Percentiles rank a stretch among this genome's conserved stretches.
Conservation (phyloP, 2,888 invertebrate species). For the Andrena fulva region DNA sequence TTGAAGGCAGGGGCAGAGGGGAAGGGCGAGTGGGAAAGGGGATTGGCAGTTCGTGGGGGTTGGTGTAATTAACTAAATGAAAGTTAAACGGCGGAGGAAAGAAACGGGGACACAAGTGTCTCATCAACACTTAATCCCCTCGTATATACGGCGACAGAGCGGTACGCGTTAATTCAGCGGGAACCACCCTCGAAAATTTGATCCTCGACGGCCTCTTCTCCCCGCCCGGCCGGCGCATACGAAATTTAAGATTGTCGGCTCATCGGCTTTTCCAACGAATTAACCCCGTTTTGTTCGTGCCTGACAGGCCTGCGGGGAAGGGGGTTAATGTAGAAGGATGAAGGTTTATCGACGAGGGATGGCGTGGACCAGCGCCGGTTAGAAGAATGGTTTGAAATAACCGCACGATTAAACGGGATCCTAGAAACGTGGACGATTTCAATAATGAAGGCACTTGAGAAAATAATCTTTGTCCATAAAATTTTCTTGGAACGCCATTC, state of each 20-base stretch:
- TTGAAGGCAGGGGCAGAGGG: background rate
- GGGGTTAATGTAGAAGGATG: background rate
- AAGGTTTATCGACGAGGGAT: conserved; percentile 18
- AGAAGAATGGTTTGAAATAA: background rate
- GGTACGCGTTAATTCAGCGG: conserved; percentile 43
- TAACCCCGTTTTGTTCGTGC: conserved; percentile 44
- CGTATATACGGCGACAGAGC: conserved; percentile 13
- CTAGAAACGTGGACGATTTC: too few species aligned
- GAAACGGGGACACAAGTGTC: conserved; percentile 17
- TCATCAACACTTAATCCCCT: conserved; percentile 46
- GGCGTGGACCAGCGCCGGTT: conserved; percentile 1
- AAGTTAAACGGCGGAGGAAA: conserved; percentile 26
- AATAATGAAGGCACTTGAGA: background rate
- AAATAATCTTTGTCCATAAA: too few species aligned
- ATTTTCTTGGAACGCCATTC: too few species aligned
- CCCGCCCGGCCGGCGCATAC: conserved; percentile 33
- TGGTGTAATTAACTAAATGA: conserved; percentile 35
- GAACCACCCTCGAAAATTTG: conserved; percentile 42
- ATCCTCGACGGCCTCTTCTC: conserved; percentile 27
- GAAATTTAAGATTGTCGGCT: conserved; percentile 51
- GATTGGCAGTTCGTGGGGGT: background rate
- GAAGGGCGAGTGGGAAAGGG: background rate
- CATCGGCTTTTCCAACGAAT: conserved; percentile 54
- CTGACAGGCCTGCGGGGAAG: background rate
- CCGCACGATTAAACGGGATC: background rate